Percentiles rank a stretch among this genome's conserved stretches.
phyloP scores from a whole-genome alignment of 2,797 vertebrate species.

The Hylomyscus alleni region DNA sequence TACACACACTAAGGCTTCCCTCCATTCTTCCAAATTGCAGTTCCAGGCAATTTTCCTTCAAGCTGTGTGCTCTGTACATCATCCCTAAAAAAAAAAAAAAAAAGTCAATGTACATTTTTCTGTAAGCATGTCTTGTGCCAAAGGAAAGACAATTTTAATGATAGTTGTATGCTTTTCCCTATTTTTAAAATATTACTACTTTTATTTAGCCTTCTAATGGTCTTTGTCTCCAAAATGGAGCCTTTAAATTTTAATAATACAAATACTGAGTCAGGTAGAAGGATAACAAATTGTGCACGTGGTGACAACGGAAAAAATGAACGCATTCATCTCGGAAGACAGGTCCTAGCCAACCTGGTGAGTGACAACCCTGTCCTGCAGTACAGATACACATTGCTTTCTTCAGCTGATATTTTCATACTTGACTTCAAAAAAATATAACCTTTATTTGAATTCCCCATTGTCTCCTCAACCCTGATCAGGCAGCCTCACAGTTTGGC shows the following conservation, averaged over 20 bases:
- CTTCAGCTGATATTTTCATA: slow-evolving; percentile 20
- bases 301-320: slow-evolving; percentile 14
- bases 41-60: background rate
- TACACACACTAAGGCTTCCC: background rate
- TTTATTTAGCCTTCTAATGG: slow-evolving; percentile 3
- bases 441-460: slow-evolving; percentile 56
- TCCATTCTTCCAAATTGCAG: background rate
- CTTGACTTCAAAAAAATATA: slow-evolving; percentile 21
- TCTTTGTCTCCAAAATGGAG: slow-evolving; percentile 17
- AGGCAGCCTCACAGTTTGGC: slow-evolving; percentile 43
- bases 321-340: slow-evolving; percentile 50
- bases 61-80: background rate
- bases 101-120: background rate
- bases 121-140: background rate
- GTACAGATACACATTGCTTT: background rate
- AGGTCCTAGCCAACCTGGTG: background rate
- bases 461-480: slow-evolving; percentile 60
- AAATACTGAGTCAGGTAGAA: background rate
- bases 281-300: background rate
- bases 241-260: slow-evolving; percentile 18
- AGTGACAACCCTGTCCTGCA: background rate
- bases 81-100: background rate
- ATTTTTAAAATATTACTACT: background rate
- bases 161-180: background rate
- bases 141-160: background rate